Evolutionary conservation across 2,113 vertebrate genomes (phyloP).

Genomic region (Thunnus thynnus): DNA sequence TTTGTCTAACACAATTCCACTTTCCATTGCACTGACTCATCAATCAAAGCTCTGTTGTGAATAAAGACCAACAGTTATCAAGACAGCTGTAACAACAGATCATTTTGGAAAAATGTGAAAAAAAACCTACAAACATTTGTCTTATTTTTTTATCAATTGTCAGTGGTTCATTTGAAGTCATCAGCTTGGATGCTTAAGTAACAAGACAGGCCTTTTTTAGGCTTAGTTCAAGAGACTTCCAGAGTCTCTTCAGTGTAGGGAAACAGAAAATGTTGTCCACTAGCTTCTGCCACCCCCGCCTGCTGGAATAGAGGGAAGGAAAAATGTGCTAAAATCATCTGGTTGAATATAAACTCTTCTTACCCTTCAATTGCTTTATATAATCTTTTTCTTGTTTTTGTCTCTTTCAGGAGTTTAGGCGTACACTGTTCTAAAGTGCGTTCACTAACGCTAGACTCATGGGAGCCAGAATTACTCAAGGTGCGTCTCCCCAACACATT

Average conservation of each 20-base stretch:
- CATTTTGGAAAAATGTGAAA: no score
- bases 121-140: no score
- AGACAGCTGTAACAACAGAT: background rate
- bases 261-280: background rate
- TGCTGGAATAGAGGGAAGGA: background rate
- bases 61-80: background rate
- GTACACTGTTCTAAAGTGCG: constrained; percentile 98
- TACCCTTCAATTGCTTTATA: background rate
- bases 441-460: constrained; percentile 95
- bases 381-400: background rate
- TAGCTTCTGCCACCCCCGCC: background rate
- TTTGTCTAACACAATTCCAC: no score
- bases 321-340: background rate
- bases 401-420: constrained; percentile 91
- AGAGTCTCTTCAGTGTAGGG: background rate
- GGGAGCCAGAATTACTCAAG: constrained; percentile 98
- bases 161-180: background rate
- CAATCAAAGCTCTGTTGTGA: background rate
- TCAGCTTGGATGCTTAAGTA: background rate
- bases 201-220: constrained; percentile 3
- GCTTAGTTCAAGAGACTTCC: background rate
- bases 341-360: background rate
- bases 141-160: no score
- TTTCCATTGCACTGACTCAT: no score
- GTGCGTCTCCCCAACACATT: constrained; percentile 74